These are phyloP conservation scores for Castor canadensis DNA, from an alignment of 2,113 vertebrate species.

Conservation along the genomic window DNA sequence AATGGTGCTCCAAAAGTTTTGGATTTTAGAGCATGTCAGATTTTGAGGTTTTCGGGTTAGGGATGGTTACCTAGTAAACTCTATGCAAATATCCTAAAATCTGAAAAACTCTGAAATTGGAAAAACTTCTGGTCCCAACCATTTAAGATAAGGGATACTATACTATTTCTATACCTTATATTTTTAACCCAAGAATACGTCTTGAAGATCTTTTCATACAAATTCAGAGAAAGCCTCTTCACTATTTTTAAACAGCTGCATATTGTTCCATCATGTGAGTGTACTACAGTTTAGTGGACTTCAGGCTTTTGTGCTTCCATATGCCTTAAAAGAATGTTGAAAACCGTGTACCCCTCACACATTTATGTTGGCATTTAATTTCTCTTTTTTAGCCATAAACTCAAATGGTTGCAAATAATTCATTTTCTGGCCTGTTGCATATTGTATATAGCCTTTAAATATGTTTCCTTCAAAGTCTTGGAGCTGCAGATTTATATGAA, in stretches of 20 bases:
- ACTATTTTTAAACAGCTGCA: not conserved
- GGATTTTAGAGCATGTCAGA: not conserved
- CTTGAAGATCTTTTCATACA: not conserved
- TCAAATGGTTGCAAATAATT: slow-evolving; percentile 45
- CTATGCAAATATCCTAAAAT: not conserved
- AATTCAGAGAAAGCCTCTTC: not conserved
- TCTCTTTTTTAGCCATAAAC: not conserved
- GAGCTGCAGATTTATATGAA: slow-evolving; percentile 25
- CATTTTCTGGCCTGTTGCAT: slow-evolving; percentile 37
- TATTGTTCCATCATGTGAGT: not conserved
- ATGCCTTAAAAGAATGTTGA: slow-evolving; percentile 8
- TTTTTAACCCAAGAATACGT: not conserved
- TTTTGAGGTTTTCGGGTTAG: not conserved
- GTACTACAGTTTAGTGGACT: not conserved
- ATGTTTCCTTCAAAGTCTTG: slow-evolving; percentile 47
- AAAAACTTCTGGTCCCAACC: not conserved
- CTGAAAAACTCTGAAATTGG: not conserved
- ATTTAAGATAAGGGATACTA: not conserved
- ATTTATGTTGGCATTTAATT: not conserved
- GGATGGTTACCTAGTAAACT: not conserved
- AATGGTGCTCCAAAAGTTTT: not conserved
- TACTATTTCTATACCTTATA: not conserved
- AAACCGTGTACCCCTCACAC: not conserved
- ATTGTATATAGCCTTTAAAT: slow-evolving; percentile 32
- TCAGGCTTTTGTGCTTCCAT: not conserved